Conservation (phyloP, 37 sponge, comb jelly and placozoan species). For the Halichondria panicea region DNA sequence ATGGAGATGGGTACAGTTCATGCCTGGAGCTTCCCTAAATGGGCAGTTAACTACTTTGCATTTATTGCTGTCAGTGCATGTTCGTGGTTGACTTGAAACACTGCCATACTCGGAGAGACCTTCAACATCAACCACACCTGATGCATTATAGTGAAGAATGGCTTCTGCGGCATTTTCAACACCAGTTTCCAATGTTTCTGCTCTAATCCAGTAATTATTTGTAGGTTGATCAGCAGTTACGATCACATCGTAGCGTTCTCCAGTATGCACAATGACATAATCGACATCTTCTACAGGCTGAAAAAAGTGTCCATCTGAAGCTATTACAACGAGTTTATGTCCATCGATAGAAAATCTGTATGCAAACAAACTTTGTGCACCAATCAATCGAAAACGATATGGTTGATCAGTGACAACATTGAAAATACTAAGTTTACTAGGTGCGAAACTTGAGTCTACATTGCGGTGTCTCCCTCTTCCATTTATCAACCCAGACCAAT, state of each 20-base stretch:
- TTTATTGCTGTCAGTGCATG: background rate
- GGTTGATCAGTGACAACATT: conserved; percentile 28
- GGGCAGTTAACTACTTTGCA: conserved; percentile 76
- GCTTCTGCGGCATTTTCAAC: conserved; percentile 21
- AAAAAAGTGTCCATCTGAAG: conserved; percentile 72
- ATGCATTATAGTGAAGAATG: conserved; percentile 31
- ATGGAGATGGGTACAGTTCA: conserved; percentile 26
- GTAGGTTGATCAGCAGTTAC: conserved; percentile 32
- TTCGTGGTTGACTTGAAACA: background rate
- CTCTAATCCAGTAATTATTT: conserved; percentile 48
- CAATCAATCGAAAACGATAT: conserved; percentile 81
- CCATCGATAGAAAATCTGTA: conserved; percentile 70
- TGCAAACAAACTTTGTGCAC: conserved; percentile 63
- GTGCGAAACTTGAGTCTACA: background rate
- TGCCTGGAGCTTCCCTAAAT: conserved; percentile 29
- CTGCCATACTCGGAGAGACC: background rate
- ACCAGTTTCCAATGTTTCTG: conserved; percentile 58
- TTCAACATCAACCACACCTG: background rate
- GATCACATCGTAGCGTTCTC: conserved; percentile 84
- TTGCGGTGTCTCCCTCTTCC: conserved; percentile 56
- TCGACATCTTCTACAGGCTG: conserved; percentile 56
- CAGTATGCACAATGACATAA: conserved; percentile 70
- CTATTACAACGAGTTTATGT: conserved; percentile 71
- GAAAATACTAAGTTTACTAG: conserved; percentile 38
- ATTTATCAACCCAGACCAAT: conserved; percentile 77